A percentile compares a stretch with the other conserved stretches of the same genome.
These are phyloP conservation scores for Pterostichus niger DNA, from an alignment of 2,888 invertebrate genomes.

Conservation along the genomic window DNA sequence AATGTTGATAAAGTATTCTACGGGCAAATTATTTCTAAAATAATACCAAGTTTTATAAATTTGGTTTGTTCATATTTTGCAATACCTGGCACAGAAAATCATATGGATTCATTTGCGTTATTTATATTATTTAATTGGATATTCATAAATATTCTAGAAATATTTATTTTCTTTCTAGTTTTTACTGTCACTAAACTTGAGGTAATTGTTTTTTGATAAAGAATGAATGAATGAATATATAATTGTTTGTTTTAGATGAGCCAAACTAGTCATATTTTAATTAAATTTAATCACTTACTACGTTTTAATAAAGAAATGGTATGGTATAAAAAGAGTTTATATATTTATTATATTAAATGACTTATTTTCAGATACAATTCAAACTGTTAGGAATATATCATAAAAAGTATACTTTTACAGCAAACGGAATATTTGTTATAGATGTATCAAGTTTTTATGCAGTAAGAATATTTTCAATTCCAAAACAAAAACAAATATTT, in stretches of 20 bases:
- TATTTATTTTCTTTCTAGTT: not conserved
- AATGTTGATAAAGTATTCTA: slow-evolving; percentile 26
- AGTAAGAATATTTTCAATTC: not conserved
- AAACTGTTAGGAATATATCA: not conserved
- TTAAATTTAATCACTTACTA: too few species aligned
- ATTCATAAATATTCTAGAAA: slow-evolving; percentile 1
- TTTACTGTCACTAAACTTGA: not conserved
- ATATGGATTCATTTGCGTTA: not conserved
- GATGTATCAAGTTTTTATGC: not conserved
- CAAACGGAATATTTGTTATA: slow-evolving; percentile 18
- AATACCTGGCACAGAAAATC: not conserved
- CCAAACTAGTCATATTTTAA: too few species aligned
- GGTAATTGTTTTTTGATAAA: not conserved
- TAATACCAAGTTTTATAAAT: slow-evolving; percentile 6
- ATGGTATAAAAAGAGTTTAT: too few species aligned
- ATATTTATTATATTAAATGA: not conserved
- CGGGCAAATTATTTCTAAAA: slow-evolving; percentile 26
- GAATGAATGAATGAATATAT: too few species aligned
- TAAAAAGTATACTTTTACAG: slow-evolving; percentile 15
- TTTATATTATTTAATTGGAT: not conserved
- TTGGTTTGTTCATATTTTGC: slow-evolving; percentile 8
- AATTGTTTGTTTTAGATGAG: not conserved
- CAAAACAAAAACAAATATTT: not conserved
- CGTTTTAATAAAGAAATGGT: too few species aligned
- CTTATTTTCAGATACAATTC: slow-evolving; percentile 6